phyloP scores from a whole-genome alignment of 2,888 invertebrate genomes.

The Hofmannophila pseudospretella region DNA sequence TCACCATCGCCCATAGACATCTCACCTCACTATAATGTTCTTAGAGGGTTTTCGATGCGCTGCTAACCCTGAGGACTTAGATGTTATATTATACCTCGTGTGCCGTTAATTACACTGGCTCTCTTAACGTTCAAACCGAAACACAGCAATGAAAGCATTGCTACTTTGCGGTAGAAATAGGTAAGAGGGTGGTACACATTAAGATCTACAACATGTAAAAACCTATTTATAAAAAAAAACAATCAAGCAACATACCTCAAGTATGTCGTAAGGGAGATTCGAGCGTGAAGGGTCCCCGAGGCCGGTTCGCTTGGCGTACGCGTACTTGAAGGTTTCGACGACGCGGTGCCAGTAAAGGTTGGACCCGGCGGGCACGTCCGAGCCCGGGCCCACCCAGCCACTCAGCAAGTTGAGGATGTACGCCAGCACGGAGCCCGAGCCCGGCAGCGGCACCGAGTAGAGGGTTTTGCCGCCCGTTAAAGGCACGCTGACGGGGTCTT shows the following conservation, averaged over 20 bases:
- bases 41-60: too few species aligned
- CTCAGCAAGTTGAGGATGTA: conserved; percentile 89
- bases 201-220: too few species aligned
- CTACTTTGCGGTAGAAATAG: too few species aligned
- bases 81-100: too few species aligned
- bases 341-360: conserved; percentile 85
- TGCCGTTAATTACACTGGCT: too few species aligned
- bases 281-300: conserved; percentile 83
- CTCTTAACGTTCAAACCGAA: too few species aligned
- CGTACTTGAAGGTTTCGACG: conserved; percentile 94
- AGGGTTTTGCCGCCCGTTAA: conserved; percentile 81
- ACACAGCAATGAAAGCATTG: too few species aligned
- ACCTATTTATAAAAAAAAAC: too few species aligned
- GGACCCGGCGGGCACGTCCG: conserved; percentile 40
- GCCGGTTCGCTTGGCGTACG: conserved; percentile 89
- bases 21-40: too few species aligned
- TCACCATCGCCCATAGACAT: too few species aligned
- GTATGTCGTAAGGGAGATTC: conserved; percentile 40
- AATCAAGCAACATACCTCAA: conserved; percentile 39
- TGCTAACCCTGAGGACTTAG: too few species aligned
- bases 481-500: conserved; percentile 77
- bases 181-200: too few species aligned
- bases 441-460: conserved; percentile 88
- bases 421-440: conserved; percentile 88
- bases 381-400: conserved; percentile 67